Percentiles rank a stretch among this genome's conserved stretches.
Conservation (phyloP, 2,888 invertebrate genomes). For the Caenorhabditis japonica region DNA sequence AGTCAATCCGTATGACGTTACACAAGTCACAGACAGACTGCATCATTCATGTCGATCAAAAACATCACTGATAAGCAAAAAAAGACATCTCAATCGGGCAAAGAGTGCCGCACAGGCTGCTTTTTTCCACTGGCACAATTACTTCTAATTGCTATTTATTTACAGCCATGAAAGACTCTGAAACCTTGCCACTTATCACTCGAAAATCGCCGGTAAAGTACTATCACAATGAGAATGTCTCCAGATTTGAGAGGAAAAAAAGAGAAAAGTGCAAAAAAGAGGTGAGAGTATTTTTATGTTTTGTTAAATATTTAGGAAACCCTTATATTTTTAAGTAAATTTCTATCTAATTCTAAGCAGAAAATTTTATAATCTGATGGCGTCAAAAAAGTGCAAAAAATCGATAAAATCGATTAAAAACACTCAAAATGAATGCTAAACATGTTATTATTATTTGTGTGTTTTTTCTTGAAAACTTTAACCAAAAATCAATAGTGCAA, state of each 20-base stretch:
- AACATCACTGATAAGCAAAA: constrained; percentile 32
- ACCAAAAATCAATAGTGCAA: background rate
- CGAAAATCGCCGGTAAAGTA: constrained; percentile 39
- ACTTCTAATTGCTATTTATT: background rate
- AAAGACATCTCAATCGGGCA: constrained; percentile 14
- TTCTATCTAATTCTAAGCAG: background rate
- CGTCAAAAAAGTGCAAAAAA: background rate
- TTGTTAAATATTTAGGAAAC: too few species aligned
- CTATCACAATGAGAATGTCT: constrained; percentile 51
- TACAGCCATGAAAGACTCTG: constrained; percentile 25
- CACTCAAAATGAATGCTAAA: background rate
- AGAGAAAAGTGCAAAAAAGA: constrained; percentile 34
- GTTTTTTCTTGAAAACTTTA: background rate
- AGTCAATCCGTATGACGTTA: too few species aligned
- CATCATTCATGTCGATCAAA: constrained; percentile 30
- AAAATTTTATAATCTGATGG: too few species aligned
- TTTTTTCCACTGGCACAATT: constrained; percentile 3
- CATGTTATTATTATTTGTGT: background rate
- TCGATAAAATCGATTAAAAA: background rate
- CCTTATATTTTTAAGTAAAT: background rate
- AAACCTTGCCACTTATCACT: constrained; percentile 30
- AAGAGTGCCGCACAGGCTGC: constrained; percentile 15
- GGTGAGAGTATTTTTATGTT: too few species aligned
- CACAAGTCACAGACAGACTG: constrained; percentile 29
- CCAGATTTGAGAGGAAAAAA: constrained; percentile 39